Percentiles rank a stretch among this genome's conserved stretches.
Conservation (phyloP, 2,113 vertebrate species). For the Mirza zaza region DNA sequence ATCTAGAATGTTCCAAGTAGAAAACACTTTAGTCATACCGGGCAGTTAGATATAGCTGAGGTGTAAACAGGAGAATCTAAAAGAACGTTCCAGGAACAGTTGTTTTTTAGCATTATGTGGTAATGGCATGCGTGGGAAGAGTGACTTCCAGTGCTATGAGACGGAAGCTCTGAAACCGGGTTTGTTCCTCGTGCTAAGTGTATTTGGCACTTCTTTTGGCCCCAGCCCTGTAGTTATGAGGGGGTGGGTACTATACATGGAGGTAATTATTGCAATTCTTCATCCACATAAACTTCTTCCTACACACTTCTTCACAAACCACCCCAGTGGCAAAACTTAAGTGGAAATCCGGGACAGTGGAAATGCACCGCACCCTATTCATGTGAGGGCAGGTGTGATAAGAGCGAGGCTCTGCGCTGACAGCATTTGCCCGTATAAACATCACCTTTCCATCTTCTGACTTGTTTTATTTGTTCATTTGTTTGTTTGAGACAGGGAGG, state of each 20-base stretch:
- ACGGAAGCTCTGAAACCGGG: neutral
- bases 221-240: neutral
- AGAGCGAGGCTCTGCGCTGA: neutral
- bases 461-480: no score
- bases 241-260: accelerated
- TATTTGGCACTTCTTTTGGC: neutral
- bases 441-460: neutral
- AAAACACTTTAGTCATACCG: neutral
- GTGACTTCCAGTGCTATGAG: neutral
- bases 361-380: accelerated
- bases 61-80: neutral
- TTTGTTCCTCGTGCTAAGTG: neutral
- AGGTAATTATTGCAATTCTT: neutral
- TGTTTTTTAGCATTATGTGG: neutral
- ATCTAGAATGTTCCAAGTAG: conserved; percentile 7
- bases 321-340: accelerated
- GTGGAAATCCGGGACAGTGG: no score
- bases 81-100: neutral
- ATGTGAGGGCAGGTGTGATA: neutral
- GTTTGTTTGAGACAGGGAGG: no score
- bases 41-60: neutral
- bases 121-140: neutral
- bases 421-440: neutral
- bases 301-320: neutral
- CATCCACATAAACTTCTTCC: neutral